Percentiles rank a stretch among this genome's conserved stretches.
Evolutionary conservation across 2,113 vertebrate genomes (phyloP).

Genomic region (Motacilla alba): DNA sequence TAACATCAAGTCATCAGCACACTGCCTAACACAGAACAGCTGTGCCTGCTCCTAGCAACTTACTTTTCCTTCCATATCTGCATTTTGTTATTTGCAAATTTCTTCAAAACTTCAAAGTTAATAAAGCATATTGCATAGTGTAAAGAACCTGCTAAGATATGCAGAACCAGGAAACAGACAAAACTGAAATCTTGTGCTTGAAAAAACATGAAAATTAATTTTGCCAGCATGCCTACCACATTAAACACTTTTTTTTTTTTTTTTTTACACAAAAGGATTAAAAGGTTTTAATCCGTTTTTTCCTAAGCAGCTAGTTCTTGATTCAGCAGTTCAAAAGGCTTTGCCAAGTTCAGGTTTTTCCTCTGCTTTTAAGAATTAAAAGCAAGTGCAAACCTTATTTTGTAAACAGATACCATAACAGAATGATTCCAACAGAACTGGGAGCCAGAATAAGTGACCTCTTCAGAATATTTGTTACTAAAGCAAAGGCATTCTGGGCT

Average conservation of each 20-base stretch:
- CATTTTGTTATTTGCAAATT: conserved; percentile 27
- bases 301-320: conserved; percentile 52
- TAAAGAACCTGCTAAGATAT: not conserved
- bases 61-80: not conserved
- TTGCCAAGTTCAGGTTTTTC: conserved; percentile 31
- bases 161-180: conserved; percentile 25
- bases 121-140: not conserved
- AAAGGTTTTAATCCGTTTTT: conserved; percentile 62
- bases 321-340: conserved; percentile 53
- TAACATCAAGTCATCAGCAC: not conserved
- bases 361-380: conserved; percentile 43
- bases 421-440: conserved; percentile 4
- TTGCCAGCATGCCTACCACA: conserved; percentile 59
- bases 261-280: conserved; percentile 57
- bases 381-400: conserved; percentile 26
- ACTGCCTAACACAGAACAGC: not conserved
- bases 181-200: conserved; percentile 44
- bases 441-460: not conserved
- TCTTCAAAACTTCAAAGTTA: conserved; percentile 37
- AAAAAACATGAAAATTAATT: conserved; percentile 70
- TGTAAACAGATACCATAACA: conserved; percentile 28
- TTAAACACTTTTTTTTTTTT: conserved; percentile 52
- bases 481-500: not conserved
- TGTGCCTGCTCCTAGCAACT: not conserved
- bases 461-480: not conserved